These are phyloP conservation scores for Lophura nycthemera DNA, from an alignment of 2,113 vertebrate genomes.

Conservation along the genomic window DNA sequence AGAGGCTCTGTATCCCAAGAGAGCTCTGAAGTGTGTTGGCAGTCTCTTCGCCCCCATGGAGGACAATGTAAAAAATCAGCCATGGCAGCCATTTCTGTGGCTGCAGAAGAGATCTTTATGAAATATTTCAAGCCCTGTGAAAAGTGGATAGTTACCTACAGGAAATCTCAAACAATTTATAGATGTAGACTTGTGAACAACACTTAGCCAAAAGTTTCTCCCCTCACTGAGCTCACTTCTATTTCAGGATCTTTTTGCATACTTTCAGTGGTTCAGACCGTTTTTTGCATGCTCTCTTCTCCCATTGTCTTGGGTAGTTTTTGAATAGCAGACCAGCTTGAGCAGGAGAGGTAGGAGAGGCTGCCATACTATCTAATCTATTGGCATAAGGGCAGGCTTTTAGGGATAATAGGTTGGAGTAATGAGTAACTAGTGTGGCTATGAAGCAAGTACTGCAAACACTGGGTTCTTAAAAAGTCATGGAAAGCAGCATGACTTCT, in stretches of 20 bases:
- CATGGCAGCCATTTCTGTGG: not conserved
- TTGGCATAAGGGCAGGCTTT: accelerated
- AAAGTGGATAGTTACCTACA: not conserved
- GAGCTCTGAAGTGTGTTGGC: not conserved
- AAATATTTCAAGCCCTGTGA: not conserved
- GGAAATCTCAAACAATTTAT: not conserved
- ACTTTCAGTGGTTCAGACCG: not conserved
- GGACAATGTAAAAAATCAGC: not conserved
- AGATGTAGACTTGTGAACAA: not conserved
- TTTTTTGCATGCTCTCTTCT: not conserved
- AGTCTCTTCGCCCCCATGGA: not conserved
- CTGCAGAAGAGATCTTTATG: not conserved
- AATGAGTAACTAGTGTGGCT: not conserved
- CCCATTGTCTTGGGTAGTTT: not conserved
- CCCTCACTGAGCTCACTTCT: not conserved
- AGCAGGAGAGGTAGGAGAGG: not conserved
- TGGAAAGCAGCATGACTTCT: slow-evolving; percentile 6
- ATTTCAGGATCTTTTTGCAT: not conserved
- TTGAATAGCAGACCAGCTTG: not conserved
- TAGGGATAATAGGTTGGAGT: not conserved
- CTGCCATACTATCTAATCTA: not conserved
- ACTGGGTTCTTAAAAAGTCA: not conserved
- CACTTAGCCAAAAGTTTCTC: not conserved
- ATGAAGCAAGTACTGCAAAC: not conserved
- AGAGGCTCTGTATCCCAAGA: not conserved